These are phyloP conservation scores for Camelus dromedarius DNA, from an alignment of 2,113 vertebrate species.

Conservation along the genomic window DNA sequence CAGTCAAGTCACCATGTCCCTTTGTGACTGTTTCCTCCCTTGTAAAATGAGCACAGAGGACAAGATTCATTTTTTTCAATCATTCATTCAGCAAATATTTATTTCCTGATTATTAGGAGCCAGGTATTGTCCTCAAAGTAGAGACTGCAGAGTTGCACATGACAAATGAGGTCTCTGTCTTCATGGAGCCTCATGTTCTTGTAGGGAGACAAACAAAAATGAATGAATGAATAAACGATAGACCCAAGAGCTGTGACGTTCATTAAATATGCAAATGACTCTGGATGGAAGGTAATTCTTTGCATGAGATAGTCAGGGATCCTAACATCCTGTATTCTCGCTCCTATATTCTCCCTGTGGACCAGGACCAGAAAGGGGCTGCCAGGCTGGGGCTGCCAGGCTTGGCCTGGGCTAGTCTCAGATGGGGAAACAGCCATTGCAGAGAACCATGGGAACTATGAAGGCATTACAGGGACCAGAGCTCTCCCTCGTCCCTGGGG, in stretches of 20 bases:
- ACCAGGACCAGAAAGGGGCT: too few relatives aligned
- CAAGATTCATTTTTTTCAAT: not conserved
- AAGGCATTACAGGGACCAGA: not conserved
- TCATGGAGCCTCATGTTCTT: not conserved
- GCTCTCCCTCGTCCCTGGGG: not conserved
- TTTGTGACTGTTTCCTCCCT: not conserved
- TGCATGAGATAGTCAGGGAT: not conserved
- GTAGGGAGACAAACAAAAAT: not conserved
- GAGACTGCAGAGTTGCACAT: not conserved
- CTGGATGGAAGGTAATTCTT: not conserved
- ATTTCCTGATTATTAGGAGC: not conserved
- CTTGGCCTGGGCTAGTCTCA: not conserved
- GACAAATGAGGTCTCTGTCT: not conserved
- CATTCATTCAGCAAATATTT: not conserved
- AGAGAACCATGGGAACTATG: not conserved
- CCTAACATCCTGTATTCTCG: not conserved
- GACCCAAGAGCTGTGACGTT: not conserved
- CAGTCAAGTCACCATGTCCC: not conserved
- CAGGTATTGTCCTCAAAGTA: not conserved
- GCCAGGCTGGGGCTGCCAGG: too few relatives aligned
- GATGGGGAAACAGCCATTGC: not conserved
- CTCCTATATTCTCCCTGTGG: not conserved
- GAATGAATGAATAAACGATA: not conserved
- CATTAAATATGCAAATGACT: not conserved
- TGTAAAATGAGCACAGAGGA: not conserved